Evolutionary conservation across 2,797 vertebrate genomes (phyloP).

Genomic region (Halcyon smyrnensis): DNA sequence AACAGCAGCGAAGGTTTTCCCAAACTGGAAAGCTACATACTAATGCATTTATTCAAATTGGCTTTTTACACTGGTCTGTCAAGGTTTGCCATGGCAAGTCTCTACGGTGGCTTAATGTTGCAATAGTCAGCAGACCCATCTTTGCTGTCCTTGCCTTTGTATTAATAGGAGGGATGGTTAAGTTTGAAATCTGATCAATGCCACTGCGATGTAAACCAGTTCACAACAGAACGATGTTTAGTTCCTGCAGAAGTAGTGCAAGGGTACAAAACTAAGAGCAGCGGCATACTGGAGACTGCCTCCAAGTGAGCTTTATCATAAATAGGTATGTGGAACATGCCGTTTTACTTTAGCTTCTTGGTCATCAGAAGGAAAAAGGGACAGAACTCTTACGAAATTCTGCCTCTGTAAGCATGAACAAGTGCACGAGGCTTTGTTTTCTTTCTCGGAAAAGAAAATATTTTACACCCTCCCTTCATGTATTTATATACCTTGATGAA

Average conservation of each 20-base stretch:
- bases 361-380: neutral
- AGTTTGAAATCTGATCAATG: neutral
- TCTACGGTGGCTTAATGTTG: neutral
- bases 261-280: neutral
- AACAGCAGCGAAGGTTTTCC: neutral
- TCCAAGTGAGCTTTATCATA: neutral
- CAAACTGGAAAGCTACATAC: neutral
- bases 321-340: neutral
- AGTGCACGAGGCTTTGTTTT: neutral
- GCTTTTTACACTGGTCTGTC: neutral
- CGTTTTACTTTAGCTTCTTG: neutral
- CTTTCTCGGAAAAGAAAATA: neutral
- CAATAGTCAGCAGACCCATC: neutral
- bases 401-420: neutral
- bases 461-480: neutral
- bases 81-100: neutral
- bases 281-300: neutral
- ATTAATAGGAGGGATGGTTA: neutral
- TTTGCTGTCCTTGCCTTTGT: neutral
- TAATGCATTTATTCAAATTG: neutral
- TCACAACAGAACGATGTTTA: neutral
- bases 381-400: neutral
- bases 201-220: neutral
- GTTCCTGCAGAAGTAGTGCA: neutral
- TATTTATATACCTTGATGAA: neutral